Base-by-base conservation (phyloP, 1,140 invertebrate species). In the Zaprionus ghesquierei region DNA sequence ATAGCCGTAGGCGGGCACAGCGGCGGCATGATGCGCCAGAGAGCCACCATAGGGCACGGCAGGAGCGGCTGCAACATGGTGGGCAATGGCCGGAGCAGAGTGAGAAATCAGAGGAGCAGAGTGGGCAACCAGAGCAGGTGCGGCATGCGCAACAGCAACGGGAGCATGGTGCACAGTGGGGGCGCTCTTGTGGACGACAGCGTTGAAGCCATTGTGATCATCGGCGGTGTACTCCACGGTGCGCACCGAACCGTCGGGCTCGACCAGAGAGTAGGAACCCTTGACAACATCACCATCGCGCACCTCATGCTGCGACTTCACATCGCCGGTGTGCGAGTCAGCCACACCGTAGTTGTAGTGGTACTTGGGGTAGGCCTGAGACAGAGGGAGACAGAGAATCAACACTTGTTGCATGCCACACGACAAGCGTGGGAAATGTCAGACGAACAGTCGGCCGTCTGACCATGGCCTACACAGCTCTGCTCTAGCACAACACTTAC, bases 161-260 rank as follows among this genome's bases (percentile, higher is more conserved):
- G 82, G 29, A 31, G 86, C 81, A 46, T 82, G 85, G 58, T 91
- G 90, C 8, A 91, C 59, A 23, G 85, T 90, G 59, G 91, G 91
- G 15, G 89, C 92, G 18, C 89, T 92, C 89, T 93, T 93, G 84
- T 92, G 92, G 3, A 93, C 92, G 2, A 93, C 92, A 10, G 92
- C 92, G 56, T 93, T 93, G 90, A 93, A 93, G 2, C 95, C 95
- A 72, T 94, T 95, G 79, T 94, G 94, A 68, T 95, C 94, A 86
- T 96, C 95, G 12, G 95, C 95, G 1, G 94, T 95, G 89, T 96
- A 96, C 78, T 94, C 93, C 46, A 95, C 95, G 56, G 91, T 94
- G 44, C 94, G 92, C 68, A 93, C 93, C 4, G 92, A 92, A 60
- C 94, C 94, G 62, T 94, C 94, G n/a, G 94, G 93, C 73, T 94